Evolutionary conservation across 2,888 invertebrate genomes (phyloP).

Genomic region (Cenopis cana): DNA sequence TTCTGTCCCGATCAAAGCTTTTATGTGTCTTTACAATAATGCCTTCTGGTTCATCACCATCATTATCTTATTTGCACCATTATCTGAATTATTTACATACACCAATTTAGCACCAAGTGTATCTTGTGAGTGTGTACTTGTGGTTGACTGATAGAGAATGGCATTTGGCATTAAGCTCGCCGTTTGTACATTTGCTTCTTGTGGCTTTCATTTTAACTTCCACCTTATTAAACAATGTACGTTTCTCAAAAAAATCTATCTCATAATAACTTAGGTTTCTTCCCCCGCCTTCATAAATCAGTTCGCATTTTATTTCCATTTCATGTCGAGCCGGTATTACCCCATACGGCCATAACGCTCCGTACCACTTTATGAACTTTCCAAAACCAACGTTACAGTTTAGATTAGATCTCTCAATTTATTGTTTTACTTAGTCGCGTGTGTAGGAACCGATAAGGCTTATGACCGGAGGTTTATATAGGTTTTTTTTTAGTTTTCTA

Average conservation of each 20-base stretch:
- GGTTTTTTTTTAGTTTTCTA: no score
- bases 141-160: no score
- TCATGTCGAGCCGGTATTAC: slow-evolving; percentile 16
- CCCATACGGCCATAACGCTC: slow-evolving; percentile 11
- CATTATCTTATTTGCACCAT: no score
- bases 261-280: not conserved
- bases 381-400: slow-evolving; percentile 35
- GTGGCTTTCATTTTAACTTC: not conserved
- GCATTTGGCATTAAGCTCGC: no score
- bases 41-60: no score
- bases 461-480: not conserved
- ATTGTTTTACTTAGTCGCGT: slow-evolving; percentile 48
- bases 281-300: slow-evolving; percentile 4
- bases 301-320: slow-evolving; percentile 11
- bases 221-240: not conserved
- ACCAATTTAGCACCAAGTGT: no score
- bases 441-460: slow-evolving; percentile 32
- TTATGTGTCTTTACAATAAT: not conserved
- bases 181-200: no score
- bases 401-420: slow-evolving; percentile 59
- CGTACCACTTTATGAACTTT: slow-evolving; percentile 33
- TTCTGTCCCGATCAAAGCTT: not conserved
- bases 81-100: no score
- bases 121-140: no score
- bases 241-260: not conserved